These are phyloP conservation scores for Platypus cylindrus DNA, from an alignment of 2,888 invertebrate genomes.

Conservation along the genomic window DNA sequence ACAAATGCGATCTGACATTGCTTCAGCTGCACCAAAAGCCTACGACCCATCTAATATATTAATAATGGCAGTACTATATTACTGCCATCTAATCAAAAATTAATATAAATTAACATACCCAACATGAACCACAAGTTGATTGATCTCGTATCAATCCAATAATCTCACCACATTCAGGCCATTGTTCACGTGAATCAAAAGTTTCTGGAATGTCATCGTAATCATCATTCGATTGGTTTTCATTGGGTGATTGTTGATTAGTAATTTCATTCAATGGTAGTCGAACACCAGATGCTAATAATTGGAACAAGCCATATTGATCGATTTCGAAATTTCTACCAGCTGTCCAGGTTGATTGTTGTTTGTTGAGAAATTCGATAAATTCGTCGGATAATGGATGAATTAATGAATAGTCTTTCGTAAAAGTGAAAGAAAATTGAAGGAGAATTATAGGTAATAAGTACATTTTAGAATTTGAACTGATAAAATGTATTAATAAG, in stretches of 20 bases:
- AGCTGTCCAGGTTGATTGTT: constrained; percentile 62
- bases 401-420: too few relatives aligned
- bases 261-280: constrained; percentile 2
- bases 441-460: too few relatives aligned
- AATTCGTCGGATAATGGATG: constrained; percentile 18
- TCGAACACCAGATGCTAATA: constrained; percentile 9
- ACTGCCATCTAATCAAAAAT: not conserved
- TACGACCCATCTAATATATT: too few relatives aligned
- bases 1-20: constrained; percentile 44
- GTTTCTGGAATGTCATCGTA: constrained; percentile 44
- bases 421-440: too few relatives aligned
- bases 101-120: constrained; percentile 41
- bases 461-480: too few relatives aligned
- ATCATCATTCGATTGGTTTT: constrained; percentile 2
- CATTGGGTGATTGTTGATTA: not conserved
- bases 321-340: constrained; percentile 59
- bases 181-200: constrained; percentile 64
- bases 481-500: too few relatives aligned
- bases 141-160: constrained; percentile 67
- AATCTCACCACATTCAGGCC: constrained; percentile 67
- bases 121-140: constrained; percentile 81
- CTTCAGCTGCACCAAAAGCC: constrained; percentile 78
- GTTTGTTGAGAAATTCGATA: constrained; percentile 42
- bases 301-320: constrained; percentile 27
- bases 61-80: not conserved